Evolutionary conservation across 2,113 vertebrate species (phyloP), one percentile per base, ranked within the genome.

Genomic region (Potamarius usumacintae): DNA sequence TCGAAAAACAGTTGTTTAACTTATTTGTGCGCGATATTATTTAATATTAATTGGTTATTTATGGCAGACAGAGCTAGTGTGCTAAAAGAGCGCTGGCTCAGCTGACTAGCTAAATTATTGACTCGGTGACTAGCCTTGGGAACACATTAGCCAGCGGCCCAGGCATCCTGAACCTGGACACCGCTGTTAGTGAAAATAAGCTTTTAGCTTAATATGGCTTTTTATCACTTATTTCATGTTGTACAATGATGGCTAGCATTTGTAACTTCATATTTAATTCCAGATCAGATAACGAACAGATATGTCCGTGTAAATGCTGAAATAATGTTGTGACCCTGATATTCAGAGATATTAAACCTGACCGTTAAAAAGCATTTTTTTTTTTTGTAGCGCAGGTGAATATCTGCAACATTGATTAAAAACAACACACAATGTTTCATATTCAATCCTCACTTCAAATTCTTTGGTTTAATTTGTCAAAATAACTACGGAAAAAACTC

Each of bases 101-200:
- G 79, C 57, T 82, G 79, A 82, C 79, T 82, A 62, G 57, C 58
- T 62, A 7, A 82, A 82, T 82, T 22, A 82, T 62, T 62, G 57
- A 62, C 79, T 82, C n/a, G 1, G 78, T 20, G 22, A 62, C 30
- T 42, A 82, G 30, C 79, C 20, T 62, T 57, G 20, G 79, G 22
- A 7, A 82, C 42, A 42, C 14, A 62, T 82, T 34, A 81, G 27
- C 78, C 78, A 42, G 27, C 79, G 57, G 79, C 57, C 79, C 79
- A 12, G 15, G 55, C 52, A 25, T 48, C 57, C 4, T 62, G 9
- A 82, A 25, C 10, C 1, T 10, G 18, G 42, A 42, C 42, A 65
- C 30, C 48, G 12, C 48, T 62, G 57, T 63, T 34, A 81, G 7
- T 58, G 4, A 53, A 15, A 30, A 55, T n/a, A n/a, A 7, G 22